phyloP scores from a whole-genome alignment of 2,888 invertebrate genomes.

The Neuroscelio doddi region DNA sequence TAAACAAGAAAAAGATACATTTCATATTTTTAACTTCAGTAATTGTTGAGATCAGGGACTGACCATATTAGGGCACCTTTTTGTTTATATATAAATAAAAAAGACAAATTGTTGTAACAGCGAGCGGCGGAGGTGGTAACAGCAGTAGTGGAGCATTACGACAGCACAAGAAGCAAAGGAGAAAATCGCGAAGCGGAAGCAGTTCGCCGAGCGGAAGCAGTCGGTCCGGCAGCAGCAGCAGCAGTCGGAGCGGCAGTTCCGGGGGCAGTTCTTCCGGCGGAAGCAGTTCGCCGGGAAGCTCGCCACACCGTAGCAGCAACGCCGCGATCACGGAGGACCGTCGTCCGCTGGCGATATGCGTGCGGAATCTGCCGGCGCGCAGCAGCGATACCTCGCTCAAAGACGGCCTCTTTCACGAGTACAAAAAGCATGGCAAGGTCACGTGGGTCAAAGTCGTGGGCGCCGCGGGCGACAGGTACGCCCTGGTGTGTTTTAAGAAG shows the following conservation, averaged over 20 bases:
- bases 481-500: constrained; percentile 96
- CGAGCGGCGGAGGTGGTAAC: constrained; percentile 56
- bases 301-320: constrained; percentile 72
- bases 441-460: constrained; percentile 96
- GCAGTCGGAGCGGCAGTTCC: constrained; percentile 73
- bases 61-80: too few species aligned
- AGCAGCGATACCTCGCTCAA: constrained; percentile 95
- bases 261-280: constrained; percentile 74
- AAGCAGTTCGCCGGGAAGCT: constrained; percentile 76
- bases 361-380: constrained; percentile 90
- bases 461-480: constrained; percentile 92
- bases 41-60: too few species aligned
- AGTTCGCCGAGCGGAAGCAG: constrained; percentile 71
- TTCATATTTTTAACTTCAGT: too few species aligned
- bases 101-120: background rate
- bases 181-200: constrained; percentile 69
- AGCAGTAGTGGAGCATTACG: constrained; percentile 69
- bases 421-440: constrained; percentile 98
- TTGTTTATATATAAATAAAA: too few species aligned
- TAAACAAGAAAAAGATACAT: background rate
- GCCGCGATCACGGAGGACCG: constrained; percentile 79
- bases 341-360: constrained; percentile 91
- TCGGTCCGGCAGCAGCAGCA: constrained; percentile 73
- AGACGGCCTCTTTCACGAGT: constrained; percentile 98
- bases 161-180: constrained; percentile 70